phyloP scores from a whole-genome alignment of 2,888 invertebrate species.

The Erannis defoliaria region DNA sequence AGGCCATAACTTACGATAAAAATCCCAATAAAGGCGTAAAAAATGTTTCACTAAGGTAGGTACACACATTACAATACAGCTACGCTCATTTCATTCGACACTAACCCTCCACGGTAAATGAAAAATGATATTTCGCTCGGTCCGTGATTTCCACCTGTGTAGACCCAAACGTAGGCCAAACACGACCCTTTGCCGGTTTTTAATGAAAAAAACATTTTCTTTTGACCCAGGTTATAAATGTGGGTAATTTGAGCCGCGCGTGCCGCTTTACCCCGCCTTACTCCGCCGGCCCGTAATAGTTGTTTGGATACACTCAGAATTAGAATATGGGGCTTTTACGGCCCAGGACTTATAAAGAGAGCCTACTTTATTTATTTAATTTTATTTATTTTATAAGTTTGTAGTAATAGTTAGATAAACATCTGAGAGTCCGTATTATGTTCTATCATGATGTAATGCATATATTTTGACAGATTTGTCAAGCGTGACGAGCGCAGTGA shows the following conservation, averaged over 20 bases:
- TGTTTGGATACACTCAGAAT: conserved; percentile 41
- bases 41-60: background rate
- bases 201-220: conserved; percentile 44
- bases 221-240: conserved; percentile 52
- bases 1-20: background rate
- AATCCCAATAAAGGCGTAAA: conserved; percentile 6
- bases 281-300: conserved; percentile 33
- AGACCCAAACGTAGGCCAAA: conserved; percentile 30
- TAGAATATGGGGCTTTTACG: conserved; percentile 34
- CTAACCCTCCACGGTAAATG: conserved; percentile 32
- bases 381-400: background rate
- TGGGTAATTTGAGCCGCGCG: conserved; percentile 49
- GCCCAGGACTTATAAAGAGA: conserved; percentile 15
- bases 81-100: conserved; percentile 25
- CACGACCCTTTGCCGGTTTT: conserved; percentile 39
- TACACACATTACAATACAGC: conserved; percentile 8
- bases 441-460: too few species aligned
- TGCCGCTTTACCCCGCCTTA: conserved; percentile 38
- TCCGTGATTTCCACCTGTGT: conserved; percentile 38
- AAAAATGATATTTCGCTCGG: conserved; percentile 36
- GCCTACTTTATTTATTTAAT: background rate
- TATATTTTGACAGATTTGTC: too few species aligned
- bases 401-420: too few species aligned
- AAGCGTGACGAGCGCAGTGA: too few species aligned
- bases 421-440: too few species aligned